Conservation (phyloP, 2,113 vertebrate species). For the Cariama cristata region DNA sequence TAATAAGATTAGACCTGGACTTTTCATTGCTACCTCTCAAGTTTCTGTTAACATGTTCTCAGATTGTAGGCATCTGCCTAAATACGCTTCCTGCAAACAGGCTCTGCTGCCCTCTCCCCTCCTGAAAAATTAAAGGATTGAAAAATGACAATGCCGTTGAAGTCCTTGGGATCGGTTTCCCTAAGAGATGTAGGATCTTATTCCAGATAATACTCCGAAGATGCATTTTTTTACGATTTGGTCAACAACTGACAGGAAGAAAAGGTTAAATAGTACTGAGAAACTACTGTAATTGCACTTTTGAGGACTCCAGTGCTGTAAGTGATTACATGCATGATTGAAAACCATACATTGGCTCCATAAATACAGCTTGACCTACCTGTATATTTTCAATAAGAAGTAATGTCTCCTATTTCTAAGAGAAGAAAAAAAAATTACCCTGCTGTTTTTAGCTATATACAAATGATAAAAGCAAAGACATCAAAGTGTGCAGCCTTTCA, state of each 20-base stretch:
- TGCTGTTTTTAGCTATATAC: conserved; percentile 80
- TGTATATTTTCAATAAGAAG: conserved; percentile 79
- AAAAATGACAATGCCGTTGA: accelerated
- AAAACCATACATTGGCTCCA: conserved; percentile 37
- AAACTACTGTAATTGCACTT: conserved; percentile 44
- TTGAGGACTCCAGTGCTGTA: conserved; percentile 24
- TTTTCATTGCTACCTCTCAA: conserved; percentile 50
- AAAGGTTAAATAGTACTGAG: conserved; percentile 55
- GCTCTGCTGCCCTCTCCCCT: neutral
- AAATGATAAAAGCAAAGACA: conserved; percentile 84
- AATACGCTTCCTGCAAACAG: neutral
- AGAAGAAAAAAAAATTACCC: neutral
- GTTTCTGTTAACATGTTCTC: conserved; percentile 28
- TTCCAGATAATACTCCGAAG: conserved; percentile 1
- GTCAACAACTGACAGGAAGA: conserved; percentile 1
- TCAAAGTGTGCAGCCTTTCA: conserved; percentile 83
- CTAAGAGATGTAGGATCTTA: neutral
- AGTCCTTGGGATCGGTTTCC: neutral
- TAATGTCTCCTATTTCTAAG: conserved; percentile 69
- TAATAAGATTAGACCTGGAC: conserved; percentile 51
- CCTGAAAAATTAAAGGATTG: neutral
- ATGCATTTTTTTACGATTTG: neutral
- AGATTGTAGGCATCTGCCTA: conserved; percentile 5
- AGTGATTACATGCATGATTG: conserved; percentile 58
- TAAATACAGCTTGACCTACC: conserved; percentile 74